Base-by-base conservation (phyloP, 1,140 invertebrate species). In the Drosophila lacertosa region DNA sequence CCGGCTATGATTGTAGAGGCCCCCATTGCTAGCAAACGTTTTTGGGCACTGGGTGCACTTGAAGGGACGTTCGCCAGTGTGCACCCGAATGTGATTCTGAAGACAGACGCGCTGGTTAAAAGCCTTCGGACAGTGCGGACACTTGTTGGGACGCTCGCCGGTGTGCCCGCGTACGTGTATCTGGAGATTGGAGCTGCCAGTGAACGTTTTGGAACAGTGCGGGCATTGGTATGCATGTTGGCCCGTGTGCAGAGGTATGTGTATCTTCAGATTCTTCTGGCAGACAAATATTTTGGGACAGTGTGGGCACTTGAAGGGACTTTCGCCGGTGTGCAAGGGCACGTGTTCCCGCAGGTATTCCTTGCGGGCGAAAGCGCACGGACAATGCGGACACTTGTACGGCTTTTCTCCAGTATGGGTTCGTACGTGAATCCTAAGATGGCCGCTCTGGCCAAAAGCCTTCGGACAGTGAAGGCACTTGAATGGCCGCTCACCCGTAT, bases 401-500 rank as follows among this genome's bases (percentile, higher is more conserved):
- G 47, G 90, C 89, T 40, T 13, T 2, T 47, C 44, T 5, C 44
- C 44, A n/a, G 22, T 47, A 13, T 47, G 44, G n/a, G 13, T 92
- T 93, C 97, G 20, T 26, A 6, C 26, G 18, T 20, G 6, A 15
- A 32, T 13, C 96, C 94, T 94, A 1, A 50, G 22, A 54, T 45
- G 20, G 44, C 60, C 75, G 95, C 93, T 99, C 98, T 6, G 99
- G 22, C 26, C 16, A 16, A 40, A 40, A 2, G 39, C 39, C 15
- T 40, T 40, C 15, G 39, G 39, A 9, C 39, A 40, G 2, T 40
- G 13, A 0, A 2, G 3, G 15, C 39, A 40, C 39, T 40, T 7
- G 15, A 40, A 40, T 1, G 39, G 39, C 6, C 39, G 39, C n/a
- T 40, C 6, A 2, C 39, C 39, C 39, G 39, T 40, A 18, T 40